Base-by-base conservation (phyloP, 2,113 vertebrate genomes). In the Tursiops truncatus region DNA sequence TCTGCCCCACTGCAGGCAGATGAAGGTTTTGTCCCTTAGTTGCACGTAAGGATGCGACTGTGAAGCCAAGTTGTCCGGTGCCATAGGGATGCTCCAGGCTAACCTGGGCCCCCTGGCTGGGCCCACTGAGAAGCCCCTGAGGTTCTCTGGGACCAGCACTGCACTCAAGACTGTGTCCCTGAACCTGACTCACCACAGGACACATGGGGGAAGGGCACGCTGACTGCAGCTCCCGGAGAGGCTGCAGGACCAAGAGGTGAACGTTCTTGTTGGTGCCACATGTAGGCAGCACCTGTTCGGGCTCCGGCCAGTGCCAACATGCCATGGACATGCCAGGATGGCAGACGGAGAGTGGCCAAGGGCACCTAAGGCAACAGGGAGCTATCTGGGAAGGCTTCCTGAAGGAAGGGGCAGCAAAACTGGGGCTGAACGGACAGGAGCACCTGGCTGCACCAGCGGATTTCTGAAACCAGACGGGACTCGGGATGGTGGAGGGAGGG, bases 331-430 rank as follows among this genome's bases (percentile, higher is more conserved):
- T 5, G 36, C 31, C 21, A 80, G 41, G 53, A 65, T 8, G 36
- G 41, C 41, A 38, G 53, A 47, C 0, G 9, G n/a, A 73, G 68
- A 28, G 21, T 1, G 7, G 47, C 25, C 14, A 13, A 26, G 25
- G 81, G 80, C 21, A n/a, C 38, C 36, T 26, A 62, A 60, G 58
- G 70, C 70, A 41, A 44, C 60, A 63, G 31, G 18, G 68, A 2
- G 4, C 36, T 79, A 67, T 31, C 65, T 38, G 47, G 79, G 18
- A 62, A 81, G 58, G 73, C 50, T 90, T 86, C 91, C 56, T 92
- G 80, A 76, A 71, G 6, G n/a, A 44, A 47, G 71, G 44, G 71
- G 28, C n/a, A n/a, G 68, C 31, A 13, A 76, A 33, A n/a, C 41
- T 0, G 13, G 38, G 47, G 62, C 53, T n/a, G 28, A 13, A 26